phyloP scores from a whole-genome alignment of 1,140 invertebrate genomes.

The Drosophila bocqueti region DNA sequence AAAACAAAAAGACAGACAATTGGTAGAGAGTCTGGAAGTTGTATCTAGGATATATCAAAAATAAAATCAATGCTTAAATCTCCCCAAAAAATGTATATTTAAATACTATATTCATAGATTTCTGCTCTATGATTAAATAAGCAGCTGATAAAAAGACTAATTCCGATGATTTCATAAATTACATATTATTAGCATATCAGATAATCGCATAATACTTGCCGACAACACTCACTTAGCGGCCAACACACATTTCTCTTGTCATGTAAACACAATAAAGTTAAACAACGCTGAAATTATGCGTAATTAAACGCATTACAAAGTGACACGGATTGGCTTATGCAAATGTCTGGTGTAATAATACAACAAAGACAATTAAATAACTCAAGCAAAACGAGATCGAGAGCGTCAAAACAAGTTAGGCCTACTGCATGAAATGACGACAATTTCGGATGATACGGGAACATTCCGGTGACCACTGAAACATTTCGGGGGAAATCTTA shows the following conservation, averaged over 20 bases:
- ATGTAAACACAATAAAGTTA: slow-evolving; percentile 63
- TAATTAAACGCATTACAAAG: slow-evolving; percentile 63
- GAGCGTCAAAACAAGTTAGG: slow-evolving; percentile 31
- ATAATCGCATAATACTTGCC: slow-evolving; percentile 24
- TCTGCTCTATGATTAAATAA: not conserved
- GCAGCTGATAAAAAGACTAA: not conserved
- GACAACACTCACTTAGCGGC: slow-evolving; percentile 36
- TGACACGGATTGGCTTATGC: slow-evolving; percentile 47
- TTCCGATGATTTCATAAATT: slow-evolving; percentile 3
- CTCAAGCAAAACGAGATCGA: slow-evolving; percentile 26
- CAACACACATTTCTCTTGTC: slow-evolving; percentile 36
- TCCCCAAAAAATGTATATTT: not conserved
- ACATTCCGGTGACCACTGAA: slow-evolving; percentile 1
- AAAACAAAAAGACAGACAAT: too few species aligned
- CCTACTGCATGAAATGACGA: not conserved
- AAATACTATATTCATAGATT: not conserved
- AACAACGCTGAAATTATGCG: slow-evolving; percentile 52
- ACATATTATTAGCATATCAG: slow-evolving; percentile 8
- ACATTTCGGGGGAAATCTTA: slow-evolving; percentile 14
- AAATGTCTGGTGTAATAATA: slow-evolving; percentile 50
- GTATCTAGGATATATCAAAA: not conserved
- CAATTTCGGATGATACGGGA: not conserved
- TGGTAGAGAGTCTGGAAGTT: not conserved
- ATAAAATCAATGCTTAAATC: not conserved
- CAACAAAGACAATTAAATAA: slow-evolving; percentile 53